Conservation (phyloP, 2,888 invertebrate genomes). For the Norana najaformis region DNA sequence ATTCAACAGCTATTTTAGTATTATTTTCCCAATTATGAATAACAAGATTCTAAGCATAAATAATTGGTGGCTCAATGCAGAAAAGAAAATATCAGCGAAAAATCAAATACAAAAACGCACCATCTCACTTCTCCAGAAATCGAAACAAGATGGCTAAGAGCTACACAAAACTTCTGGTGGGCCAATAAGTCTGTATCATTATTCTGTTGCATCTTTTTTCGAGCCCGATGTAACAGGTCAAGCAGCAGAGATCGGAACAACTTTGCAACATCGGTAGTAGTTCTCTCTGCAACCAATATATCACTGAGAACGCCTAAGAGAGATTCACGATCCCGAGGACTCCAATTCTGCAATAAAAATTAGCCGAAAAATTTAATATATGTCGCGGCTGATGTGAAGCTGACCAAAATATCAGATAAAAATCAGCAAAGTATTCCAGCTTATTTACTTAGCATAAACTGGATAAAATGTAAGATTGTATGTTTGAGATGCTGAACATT, state of each 20-base stretch:
- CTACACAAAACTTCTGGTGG: not conserved
- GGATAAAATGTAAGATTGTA: not conserved
- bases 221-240: not conserved
- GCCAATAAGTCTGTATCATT: not conserved
- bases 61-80: not conserved
- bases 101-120: not conserved
- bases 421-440: no score
- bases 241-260: constrained; percentile 8
- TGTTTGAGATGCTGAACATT: no score
- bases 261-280: not conserved
- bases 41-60: no score
- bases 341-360: constrained; percentile 23
- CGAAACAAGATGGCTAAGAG: not conserved
- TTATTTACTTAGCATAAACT: not conserved
- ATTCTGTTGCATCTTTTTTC: not conserved
- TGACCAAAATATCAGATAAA: not conserved
- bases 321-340: not conserved
- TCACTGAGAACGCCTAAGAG: not conserved
- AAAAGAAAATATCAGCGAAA: not conserved
- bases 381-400: not conserved
- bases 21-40: no score
- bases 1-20: no score
- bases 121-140: constrained; percentile 16
- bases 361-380: not conserved
- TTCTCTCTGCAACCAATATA: not conserved